A percentile compares a stretch with the other conserved stretches of the same genome.
These are phyloP conservation scores for Pandemis cinnamomeana DNA, from an alignment of 2,888 invertebrate genomes.

Conservation along the genomic window DNA sequence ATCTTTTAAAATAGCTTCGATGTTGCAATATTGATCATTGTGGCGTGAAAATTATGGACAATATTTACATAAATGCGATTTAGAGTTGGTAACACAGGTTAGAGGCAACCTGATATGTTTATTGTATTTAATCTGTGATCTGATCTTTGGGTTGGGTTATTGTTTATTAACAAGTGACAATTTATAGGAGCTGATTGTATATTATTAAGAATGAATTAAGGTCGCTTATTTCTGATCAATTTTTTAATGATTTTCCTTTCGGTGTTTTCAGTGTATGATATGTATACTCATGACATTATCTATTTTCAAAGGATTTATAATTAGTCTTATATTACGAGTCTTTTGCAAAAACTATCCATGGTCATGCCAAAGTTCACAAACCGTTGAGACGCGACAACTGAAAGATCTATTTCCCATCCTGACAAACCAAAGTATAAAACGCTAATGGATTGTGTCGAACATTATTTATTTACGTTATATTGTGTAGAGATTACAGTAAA, in stretches of 20 bases:
- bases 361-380: no score
- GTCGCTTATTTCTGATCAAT: background rate
- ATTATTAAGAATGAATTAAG: background rate
- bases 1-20: slow-evolving; percentile 43
- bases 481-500: no score
- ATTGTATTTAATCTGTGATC: slow-evolving; percentile 46
- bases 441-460: no score
- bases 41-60: slow-evolving; percentile 48
- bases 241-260: background rate
- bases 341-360: no score
- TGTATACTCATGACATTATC: no score
- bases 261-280: no score
- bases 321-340: no score
- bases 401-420: no score
- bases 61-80: slow-evolving; percentile 58
- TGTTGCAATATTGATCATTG: slow-evolving; percentile 48
- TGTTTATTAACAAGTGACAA: slow-evolving; percentile 15
- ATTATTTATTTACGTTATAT: no score
- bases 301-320: no score
- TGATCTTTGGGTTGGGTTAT: slow-evolving; percentile 12
- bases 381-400: no score
- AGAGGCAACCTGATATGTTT: slow-evolving; percentile 45
- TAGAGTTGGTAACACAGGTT: slow-evolving; percentile 39
- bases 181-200: background rate
- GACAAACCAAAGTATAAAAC: no score